Evolutionary conservation across 2,113 vertebrate species (phyloP).

Genomic region (Propithecus coquereli): DNA sequence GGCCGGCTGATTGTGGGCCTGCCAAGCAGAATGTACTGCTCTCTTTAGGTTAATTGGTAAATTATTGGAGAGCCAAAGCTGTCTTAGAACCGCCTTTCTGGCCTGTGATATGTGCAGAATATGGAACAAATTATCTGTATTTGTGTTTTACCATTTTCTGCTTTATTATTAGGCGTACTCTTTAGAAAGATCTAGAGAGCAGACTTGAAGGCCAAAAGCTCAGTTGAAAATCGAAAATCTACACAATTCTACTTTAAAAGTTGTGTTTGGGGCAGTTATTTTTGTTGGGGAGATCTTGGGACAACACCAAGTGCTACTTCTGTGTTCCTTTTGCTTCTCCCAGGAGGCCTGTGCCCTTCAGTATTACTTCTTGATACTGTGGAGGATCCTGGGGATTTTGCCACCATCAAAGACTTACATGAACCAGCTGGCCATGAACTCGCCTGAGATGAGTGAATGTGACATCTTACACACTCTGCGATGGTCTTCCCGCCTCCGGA

Average conservation of each 20-base stretch:
- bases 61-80: background rate
- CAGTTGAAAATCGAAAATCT: background rate
- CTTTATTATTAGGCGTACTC: background rate
- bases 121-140: background rate
- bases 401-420: constrained; percentile 94
- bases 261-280: background rate
- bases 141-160: background rate
- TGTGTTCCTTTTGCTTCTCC: background rate
- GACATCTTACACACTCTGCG: constrained; percentile 95
- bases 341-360: constrained; percentile 99
- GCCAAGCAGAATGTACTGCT: background rate
- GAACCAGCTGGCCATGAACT: constrained; percentile 91
- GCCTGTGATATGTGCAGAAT: background rate
- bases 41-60: background rate
- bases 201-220: background rate
- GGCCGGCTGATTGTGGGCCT: background rate
- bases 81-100: background rate
- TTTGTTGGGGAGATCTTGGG: background rate
- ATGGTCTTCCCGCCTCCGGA: constrained; percentile 95
- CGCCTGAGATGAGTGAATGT: constrained; percentile 92
- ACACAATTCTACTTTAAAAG: background rate
- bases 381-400: constrained; percentile 94
- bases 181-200: background rate
- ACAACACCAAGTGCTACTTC: background rate
- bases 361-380: constrained; percentile 96